phyloP scores from a whole-genome alignment of 53 echinoderm and acorn worm genomes.

The Apostichopus leukothele region DNA sequence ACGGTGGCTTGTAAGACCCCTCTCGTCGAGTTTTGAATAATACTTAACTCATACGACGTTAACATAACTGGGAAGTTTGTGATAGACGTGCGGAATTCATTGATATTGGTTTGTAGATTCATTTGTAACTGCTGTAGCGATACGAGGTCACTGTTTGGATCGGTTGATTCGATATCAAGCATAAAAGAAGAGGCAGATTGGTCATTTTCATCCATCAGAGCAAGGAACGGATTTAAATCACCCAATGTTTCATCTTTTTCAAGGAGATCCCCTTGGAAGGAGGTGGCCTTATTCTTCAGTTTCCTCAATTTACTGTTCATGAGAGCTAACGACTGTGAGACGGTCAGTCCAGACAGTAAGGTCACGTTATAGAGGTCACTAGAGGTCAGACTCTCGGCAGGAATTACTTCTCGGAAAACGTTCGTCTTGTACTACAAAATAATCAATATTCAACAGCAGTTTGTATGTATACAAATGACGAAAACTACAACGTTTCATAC shows the following conservation, averaged over 20 bases:
- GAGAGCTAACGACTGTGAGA: conserved; percentile 62
- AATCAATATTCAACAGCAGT: too few relatives aligned
- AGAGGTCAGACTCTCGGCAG: conserved; percentile 47
- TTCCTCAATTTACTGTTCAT: conserved; percentile 51
- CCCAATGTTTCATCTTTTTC: neutral
- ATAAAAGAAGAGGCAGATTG: conserved; percentile 2
- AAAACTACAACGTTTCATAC: too few relatives aligned
- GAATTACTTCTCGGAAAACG: conserved; percentile 49
- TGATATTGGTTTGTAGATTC: neutral
- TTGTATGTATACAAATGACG: too few relatives aligned
- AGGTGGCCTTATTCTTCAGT: neutral
- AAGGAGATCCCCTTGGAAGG: conserved; percentile 6
- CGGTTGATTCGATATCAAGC: neutral
- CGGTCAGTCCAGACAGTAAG: conserved; percentile 71
- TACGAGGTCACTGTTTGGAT: neutral
- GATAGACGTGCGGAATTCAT: neutral
- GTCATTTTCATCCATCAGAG: neutral
- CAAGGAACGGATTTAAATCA: neutral
- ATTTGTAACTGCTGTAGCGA: neutral
- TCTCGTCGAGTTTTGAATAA: conserved; percentile 15
- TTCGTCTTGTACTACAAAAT: conserved; percentile 75
- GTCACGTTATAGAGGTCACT: conserved; percentile 70
- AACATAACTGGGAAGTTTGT: neutral
- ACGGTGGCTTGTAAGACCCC: neutral
- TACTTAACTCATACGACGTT: neutral